phyloP scores from a whole-genome alignment of 2,113 vertebrate genomes.

The Prolemur simus region DNA sequence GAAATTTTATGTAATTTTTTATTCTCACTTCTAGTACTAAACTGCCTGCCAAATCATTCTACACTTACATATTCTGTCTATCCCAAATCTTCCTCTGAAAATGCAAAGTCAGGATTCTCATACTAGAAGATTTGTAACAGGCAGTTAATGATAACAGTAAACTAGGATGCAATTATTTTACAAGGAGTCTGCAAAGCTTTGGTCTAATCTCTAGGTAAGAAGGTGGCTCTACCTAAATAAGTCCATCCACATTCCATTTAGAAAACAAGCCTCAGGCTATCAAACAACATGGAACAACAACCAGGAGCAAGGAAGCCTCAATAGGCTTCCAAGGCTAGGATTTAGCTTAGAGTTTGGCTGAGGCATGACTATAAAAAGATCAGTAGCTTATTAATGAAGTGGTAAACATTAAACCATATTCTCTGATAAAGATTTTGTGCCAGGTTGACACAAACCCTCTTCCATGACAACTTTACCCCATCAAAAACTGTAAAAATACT shows the following conservation, averaged over 20 bases:
- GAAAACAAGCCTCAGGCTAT: constrained; percentile 73
- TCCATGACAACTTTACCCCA: constrained; percentile 26
- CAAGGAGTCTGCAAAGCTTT: constrained; percentile 55
- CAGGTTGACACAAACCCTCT: constrained; percentile 54
- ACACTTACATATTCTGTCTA: not conserved
- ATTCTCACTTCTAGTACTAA: constrained; percentile 1
- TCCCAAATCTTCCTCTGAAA: constrained; percentile 29
- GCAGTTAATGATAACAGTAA: constrained; percentile 3
- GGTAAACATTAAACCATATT: constrained; percentile 52
- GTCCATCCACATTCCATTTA: constrained; percentile 59
- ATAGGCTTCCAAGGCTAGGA: constrained; percentile 65
- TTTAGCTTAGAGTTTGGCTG: constrained; percentile 59
- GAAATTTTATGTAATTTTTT: constrained; percentile 54
- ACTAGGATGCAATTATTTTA: constrained; percentile 48
- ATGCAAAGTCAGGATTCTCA: constrained; percentile 47
- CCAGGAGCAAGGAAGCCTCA: constrained; percentile 56
- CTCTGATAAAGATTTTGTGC: constrained; percentile 54
- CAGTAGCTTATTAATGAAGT: constrained; percentile 56
- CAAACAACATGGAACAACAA: constrained; percentile 62
- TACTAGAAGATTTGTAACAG: constrained; percentile 25
- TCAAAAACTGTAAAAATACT: constrained; percentile 70
- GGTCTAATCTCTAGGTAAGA: constrained; percentile 54
- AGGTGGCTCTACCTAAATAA: constrained; percentile 56
- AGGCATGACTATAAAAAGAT: constrained; percentile 43
- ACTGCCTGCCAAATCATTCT: not conserved